A percentile compares a stretch with the other conserved stretches of the same genome.
Evolutionary conservation across 2,888 invertebrate species (phyloP).

Genomic region (Cephonodes hylas): DNA sequence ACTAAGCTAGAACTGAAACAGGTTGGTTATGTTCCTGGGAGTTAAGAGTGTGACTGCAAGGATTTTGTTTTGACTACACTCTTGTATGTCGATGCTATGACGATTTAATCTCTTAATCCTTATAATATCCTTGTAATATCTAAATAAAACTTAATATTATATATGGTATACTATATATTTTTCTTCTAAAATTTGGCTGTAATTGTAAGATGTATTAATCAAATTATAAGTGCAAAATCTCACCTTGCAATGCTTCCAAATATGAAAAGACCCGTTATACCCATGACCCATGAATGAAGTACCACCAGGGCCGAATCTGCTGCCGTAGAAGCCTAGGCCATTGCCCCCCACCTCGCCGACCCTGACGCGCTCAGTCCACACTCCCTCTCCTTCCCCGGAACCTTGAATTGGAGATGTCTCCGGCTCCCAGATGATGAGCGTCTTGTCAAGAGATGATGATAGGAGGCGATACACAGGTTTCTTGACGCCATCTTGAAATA

Average conservation of each 20-base stretch:
- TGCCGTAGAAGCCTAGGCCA: slow-evolving; percentile 96
- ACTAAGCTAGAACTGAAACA: no score
- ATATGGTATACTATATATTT: no score
- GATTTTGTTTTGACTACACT: no score
- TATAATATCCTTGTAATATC: no score
- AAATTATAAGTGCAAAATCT: no score
- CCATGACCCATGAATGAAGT: slow-evolving; percentile 89
- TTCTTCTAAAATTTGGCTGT: no score
- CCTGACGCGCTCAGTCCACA: slow-evolving; percentile 92
- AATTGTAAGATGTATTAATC: no score
- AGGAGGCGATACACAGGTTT: slow-evolving; percentile 81
- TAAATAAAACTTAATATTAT: no score
- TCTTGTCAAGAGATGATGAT: slow-evolving; percentile 95
- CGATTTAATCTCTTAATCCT: no score
- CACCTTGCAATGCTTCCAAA: slow-evolving; percentile 85
- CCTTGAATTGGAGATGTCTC: slow-evolving; percentile 39
- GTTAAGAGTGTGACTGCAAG: no score
- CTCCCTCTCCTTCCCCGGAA: slow-evolving; percentile 50
- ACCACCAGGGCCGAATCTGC: slow-evolving; percentile 87
- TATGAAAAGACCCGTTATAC: slow-evolving; percentile 95
- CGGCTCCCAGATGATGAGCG: slow-evolving; percentile 93
- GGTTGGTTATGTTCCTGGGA: no score
- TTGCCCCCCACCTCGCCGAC: slow-evolving; percentile 97
- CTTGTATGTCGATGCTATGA: no score
- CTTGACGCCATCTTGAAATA: slow-evolving; percentile 21